Conservation (phyloP, 2,797 vertebrate species). For the Odontamblyopus rebecca region DNA sequence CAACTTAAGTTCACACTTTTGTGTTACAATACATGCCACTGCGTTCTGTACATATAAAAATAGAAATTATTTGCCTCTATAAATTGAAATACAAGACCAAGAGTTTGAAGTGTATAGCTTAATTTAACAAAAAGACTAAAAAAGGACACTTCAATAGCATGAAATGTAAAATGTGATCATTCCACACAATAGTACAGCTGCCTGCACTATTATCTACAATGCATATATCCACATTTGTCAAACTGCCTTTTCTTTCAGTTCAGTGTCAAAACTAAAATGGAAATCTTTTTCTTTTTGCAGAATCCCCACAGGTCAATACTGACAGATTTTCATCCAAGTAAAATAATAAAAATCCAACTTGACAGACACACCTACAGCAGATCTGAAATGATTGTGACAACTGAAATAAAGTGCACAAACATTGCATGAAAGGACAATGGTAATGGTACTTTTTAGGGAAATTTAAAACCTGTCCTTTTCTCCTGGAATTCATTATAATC, state of each 20-base stretch:
- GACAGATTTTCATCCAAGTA: constrained; percentile 18
- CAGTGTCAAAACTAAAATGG: constrained; percentile 28
- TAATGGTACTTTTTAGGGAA: neutral
- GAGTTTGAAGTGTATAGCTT: constrained; percentile 65
- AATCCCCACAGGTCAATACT: constrained; percentile 19
- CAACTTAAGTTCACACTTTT: constrained; percentile 35
- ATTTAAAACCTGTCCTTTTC: neutral
- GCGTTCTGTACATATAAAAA: constrained; percentile 76
- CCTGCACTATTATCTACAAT: constrained; percentile 38
- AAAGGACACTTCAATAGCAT: constrained; percentile 70
- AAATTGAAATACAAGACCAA: constrained; percentile 64
- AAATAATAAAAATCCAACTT: constrained; percentile 7
- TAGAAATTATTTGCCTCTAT: constrained; percentile 73
- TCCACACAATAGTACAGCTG: constrained; percentile 50
- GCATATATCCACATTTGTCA: constrained; percentile 21
- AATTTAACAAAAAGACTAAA: constrained; percentile 55
- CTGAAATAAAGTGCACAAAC: constrained; percentile 51
- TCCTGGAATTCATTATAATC: neutral
- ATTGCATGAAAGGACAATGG: constrained; percentile 16
- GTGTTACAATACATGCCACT: constrained; percentile 55
- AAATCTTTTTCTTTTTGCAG: constrained; percentile 16
- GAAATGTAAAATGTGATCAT: constrained; percentile 42
- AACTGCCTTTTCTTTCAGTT: constrained; percentile 20
- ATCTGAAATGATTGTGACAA: constrained; percentile 39
- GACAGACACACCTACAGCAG: constrained; percentile 18